These are phyloP conservation scores for Silvanus unidentatus DNA, from an alignment of 2,888 invertebrate species.

Conservation along the genomic window DNA sequence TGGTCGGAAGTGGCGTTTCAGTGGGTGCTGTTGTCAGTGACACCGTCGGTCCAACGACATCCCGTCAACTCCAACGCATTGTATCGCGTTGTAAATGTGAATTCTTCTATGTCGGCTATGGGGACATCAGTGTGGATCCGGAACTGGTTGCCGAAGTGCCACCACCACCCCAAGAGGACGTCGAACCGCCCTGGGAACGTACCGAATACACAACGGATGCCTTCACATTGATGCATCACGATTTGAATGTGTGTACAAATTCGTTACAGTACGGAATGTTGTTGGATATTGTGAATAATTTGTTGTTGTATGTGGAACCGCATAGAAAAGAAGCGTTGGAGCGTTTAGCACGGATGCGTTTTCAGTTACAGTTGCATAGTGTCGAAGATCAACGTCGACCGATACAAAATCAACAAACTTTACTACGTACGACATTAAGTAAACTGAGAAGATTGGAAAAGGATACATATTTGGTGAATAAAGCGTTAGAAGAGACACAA, in stretches of 20 bases:
- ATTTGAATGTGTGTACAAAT: slow-evolving; percentile 96
- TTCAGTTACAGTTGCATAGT: slow-evolving; percentile 86
- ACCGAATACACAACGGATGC: slow-evolving; percentile 89
- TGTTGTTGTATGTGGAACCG: slow-evolving; percentile 93
- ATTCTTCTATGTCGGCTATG: slow-evolving; percentile 94
- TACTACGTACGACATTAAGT: slow-evolving; percentile 69
- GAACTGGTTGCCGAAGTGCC: slow-evolving; percentile 62
- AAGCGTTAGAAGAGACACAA: slow-evolving; percentile 67
- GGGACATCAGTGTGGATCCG: slow-evolving; percentile 70
- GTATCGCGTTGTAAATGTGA: slow-evolving; percentile 97
- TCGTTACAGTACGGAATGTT: slow-evolving; percentile 94
- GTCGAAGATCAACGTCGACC: slow-evolving; percentile 88
- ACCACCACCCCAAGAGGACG: slow-evolving; percentile 61
- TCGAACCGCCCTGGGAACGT: slow-evolving; percentile 66
- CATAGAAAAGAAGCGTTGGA: slow-evolving; percentile 87
- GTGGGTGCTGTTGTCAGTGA: slow-evolving; percentile 95
- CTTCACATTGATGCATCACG: slow-evolving; percentile 97
- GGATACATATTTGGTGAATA: slow-evolving; percentile 80
- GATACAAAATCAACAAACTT: slow-evolving; percentile 85
- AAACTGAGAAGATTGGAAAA: slow-evolving; percentile 81
- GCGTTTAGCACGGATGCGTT: slow-evolving; percentile 84
- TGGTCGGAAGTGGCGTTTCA: slow-evolving; percentile 91
- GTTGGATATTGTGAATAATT: slow-evolving; percentile 94
- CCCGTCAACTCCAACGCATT: slow-evolving; percentile 78
- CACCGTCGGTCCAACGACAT: slow-evolving; percentile 75